These are phyloP conservation scores for Smutsia temminckii DNA, from an alignment of 2,797 vertebrate genomes.

Conservation along the genomic window DNA sequence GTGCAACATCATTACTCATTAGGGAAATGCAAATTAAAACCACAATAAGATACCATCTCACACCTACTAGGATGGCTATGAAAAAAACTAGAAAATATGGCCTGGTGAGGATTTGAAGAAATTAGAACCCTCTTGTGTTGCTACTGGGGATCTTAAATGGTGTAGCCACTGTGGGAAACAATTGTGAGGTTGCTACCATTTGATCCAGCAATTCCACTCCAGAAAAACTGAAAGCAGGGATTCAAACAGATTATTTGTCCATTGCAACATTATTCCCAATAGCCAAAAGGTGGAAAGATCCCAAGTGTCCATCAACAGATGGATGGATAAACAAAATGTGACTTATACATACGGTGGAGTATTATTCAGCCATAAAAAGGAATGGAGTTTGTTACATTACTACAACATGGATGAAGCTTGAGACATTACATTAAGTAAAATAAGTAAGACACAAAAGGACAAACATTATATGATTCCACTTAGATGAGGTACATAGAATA, in stretches of 20 bases:
- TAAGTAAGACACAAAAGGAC: background rate
- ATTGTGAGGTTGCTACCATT: background rate
- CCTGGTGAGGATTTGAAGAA: background rate
- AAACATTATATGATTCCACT: background rate
- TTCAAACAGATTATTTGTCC: background rate
- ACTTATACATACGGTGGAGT: background rate
- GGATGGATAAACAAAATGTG: background rate
- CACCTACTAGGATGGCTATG: background rate
- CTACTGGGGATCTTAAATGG: background rate
- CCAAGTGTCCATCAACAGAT: background rate
- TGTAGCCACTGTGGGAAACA: background rate
- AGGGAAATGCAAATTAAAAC: slow-evolving; percentile 32
- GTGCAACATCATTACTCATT: background rate
- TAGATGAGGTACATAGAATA: background rate
- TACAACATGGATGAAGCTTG: background rate
- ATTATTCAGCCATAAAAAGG: background rate
- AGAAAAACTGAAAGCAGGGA: background rate
- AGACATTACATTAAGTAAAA: background rate
- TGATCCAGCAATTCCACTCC: background rate
- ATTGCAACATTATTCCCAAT: background rate
- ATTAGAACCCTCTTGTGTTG: background rate
- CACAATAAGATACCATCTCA: background rate
- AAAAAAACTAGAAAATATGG: background rate
- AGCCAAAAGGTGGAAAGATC: background rate
- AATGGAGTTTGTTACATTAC: background rate